phyloP scores from a whole-genome alignment of 1,140 invertebrate genomes.

The Nylanderia fulva region DNA sequence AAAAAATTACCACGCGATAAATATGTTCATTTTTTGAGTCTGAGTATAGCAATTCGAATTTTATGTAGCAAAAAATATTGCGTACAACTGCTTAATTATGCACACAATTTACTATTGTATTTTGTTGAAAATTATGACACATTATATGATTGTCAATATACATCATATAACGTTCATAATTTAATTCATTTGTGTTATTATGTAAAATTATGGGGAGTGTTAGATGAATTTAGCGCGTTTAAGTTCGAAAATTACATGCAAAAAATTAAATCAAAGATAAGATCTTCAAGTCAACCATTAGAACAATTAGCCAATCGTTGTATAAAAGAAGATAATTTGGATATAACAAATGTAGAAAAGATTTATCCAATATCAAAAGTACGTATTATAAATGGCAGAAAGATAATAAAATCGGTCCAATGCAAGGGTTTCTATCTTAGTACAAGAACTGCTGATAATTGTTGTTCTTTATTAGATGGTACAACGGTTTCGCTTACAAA shows the following conservation, averaged over 20 bases:
- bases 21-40: too few species aligned
- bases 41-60: conserved; percentile 10
- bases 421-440: conserved; percentile 19
- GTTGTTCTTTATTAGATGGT: conserved; percentile 5
- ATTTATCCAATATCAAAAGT: conserved; percentile 24
- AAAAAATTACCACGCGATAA: too few species aligned
- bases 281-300: conserved; percentile 31
- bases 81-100: conserved; percentile 7
- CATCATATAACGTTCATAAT: conserved; percentile 61
- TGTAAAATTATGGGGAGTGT: neutral
- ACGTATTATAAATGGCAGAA: neutral
- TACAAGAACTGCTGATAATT: conserved; percentile 21
- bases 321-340: conserved; percentile 22
- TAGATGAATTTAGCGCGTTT: conserved; percentile 28
- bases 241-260: conserved; percentile 36
- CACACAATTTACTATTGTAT: conserved; percentile 46
- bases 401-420: conserved; percentile 24
- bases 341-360: conserved; percentile 12
- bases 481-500: neutral
- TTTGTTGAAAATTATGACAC: conserved; percentile 51
- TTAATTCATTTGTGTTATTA: conserved; percentile 4
- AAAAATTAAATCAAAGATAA: conserved; percentile 11
- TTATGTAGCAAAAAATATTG: conserved; percentile 42
- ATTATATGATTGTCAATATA: conserved; percentile 38
- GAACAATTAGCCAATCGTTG: conserved; percentile 27